Evolutionary conservation across 2,113 vertebrate species (phyloP).

Genomic region (Dasyprocta punctata): DNA sequence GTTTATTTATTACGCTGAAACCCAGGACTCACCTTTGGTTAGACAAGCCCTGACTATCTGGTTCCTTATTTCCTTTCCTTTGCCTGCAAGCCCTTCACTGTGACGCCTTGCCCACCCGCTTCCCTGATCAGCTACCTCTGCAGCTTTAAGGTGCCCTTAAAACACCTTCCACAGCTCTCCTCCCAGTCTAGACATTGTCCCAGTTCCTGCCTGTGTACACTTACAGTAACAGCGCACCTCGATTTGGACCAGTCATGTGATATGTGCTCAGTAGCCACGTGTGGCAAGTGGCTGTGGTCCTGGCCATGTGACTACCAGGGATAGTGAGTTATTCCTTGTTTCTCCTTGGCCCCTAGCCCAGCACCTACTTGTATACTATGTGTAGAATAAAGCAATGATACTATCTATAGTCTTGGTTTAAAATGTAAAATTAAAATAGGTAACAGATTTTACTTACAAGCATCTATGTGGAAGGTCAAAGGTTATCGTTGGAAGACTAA

Average conservation of each 20-base stretch:
- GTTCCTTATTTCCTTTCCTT: not conserved
- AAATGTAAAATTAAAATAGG: not conserved
- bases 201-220: not conserved
- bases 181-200: not conserved
- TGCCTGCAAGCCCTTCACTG: not conserved
- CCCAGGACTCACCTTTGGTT: not conserved
- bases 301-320: not conserved
- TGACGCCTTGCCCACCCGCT: too few relatives aligned
- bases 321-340: not conserved
- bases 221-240: not conserved
- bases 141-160: too few relatives aligned
- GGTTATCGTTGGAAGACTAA: not conserved
- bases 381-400: not conserved
- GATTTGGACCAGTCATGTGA: not conserved
- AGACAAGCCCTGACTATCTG: not conserved
- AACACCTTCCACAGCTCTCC: not conserved
- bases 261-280: not conserved
- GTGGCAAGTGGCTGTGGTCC: not conserved
- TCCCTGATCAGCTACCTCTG: not conserved
- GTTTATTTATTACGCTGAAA: not conserved
- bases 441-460: not conserved
- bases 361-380: not conserved
- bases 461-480: not conserved
- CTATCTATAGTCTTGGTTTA: not conserved
- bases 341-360: not conserved